phyloP scores from a whole-genome alignment of 2,113 vertebrate species.

The Hirundichthys speculiger region DNA sequence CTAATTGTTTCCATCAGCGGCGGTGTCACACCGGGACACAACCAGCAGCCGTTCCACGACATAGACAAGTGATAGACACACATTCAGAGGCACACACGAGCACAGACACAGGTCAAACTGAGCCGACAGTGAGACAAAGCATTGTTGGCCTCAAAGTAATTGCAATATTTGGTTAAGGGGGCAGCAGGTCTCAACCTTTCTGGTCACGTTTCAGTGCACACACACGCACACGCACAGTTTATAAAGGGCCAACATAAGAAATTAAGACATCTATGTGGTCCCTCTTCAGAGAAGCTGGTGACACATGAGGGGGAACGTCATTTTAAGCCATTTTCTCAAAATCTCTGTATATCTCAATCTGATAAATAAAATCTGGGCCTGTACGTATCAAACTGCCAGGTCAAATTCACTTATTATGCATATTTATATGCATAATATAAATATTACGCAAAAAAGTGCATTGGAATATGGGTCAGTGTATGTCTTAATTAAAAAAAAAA shows the following conservation, averaged over 20 bases:
- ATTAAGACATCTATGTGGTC: conserved; percentile 74
- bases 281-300: conserved; percentile 75
- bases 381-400: conserved; percentile 39
- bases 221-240: conserved; percentile 11
- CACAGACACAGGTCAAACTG: conserved; percentile 33
- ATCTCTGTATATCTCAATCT: conserved; percentile 4
- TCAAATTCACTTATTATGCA: neutral
- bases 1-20: conserved; percentile 55
- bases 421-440: neutral
- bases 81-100: conserved; percentile 29
- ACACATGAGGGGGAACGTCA: conserved; percentile 53
- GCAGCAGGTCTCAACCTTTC: conserved; percentile 3
- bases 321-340: conserved; percentile 22
- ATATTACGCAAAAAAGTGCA: too few species aligned
- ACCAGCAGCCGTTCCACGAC: conserved; percentile 53
- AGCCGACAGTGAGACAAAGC: conserved; percentile 33
- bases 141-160: conserved; percentile 41
- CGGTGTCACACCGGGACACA: conserved; percentile 31
- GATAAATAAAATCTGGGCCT: conserved; percentile 23
- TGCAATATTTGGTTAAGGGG: conserved; percentile 48
- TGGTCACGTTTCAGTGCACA: neutral
- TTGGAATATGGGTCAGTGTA: too few species aligned
- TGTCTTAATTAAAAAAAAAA: too few species aligned
- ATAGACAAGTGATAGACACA: conserved; percentile 49
- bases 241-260: conserved; percentile 62